Conservation (phyloP, 1,140 invertebrate species). For the Helicoverpa zea region DNA sequence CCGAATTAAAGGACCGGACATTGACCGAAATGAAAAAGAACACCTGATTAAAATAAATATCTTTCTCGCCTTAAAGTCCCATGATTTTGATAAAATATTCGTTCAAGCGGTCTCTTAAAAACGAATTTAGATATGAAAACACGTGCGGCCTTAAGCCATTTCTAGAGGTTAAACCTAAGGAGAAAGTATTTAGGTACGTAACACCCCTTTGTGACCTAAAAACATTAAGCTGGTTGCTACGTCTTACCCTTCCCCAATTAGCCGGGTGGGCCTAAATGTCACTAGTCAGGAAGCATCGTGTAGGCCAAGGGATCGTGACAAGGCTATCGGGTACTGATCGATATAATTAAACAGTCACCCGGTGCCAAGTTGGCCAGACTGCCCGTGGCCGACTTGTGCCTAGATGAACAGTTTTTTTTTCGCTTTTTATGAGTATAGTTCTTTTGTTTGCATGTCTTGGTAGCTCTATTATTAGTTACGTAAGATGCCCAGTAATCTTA, state of each 20-base stretch:
- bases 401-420: constrained; percentile 40
- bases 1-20: background rate
- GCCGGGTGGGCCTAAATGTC: constrained; percentile 14
- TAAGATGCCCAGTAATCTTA: background rate
- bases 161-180: background rate
- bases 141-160: background rate
- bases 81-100: background rate
- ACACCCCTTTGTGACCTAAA: constrained; percentile 15
- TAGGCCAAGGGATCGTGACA: constrained; percentile 56
- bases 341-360: constrained; percentile 74
- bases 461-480: background rate
- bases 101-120: background rate
- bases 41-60: too few species aligned
- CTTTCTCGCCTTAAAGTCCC: background rate
- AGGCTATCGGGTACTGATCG: constrained; percentile 71
- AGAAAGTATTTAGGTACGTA: background rate
- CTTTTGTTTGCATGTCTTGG: background rate
- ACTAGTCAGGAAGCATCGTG: constrained; percentile 46
- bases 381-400: constrained; percentile 67
- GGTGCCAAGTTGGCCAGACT: constrained; percentile 75
- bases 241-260: constrained; percentile 10
- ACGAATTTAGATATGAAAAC: too few species aligned
- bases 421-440: background rate
- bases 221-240: constrained; percentile 2
- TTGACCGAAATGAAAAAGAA: background rate